Base-by-base conservation (phyloP, 2,888 invertebrate genomes). In the Alviniconcha strummeri region DNA sequence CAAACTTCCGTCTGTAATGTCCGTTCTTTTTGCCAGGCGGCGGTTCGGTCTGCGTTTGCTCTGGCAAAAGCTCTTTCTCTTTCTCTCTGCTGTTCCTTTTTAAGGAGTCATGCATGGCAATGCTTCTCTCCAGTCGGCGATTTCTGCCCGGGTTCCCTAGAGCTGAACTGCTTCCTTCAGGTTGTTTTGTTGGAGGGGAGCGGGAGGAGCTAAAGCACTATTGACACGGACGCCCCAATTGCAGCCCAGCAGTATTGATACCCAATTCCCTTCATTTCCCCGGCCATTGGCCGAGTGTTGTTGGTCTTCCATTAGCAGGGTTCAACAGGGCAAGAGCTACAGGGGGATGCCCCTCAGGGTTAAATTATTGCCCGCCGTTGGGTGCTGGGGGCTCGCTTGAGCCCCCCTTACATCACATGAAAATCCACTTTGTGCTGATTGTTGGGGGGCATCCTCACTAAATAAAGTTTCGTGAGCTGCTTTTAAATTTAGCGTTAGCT, bases 381-480 rank as follows among this genome's bases (percentile, higher is more conserved):
- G 71, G n/a, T 17, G n/a, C 71, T 71, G n/a, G 17, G 7, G 7
- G 19, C 71, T 17, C 71, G 71, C n/a, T 17, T 11, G 19, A 60
- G 9, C 19, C 54, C 19, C 11, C 13, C 4, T 77, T 77, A 8
- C 54, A n/a, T n/a, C 57, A 77, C 77, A 77, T 60, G 77, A 19
- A 77, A 77, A 77, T 76, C 76, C 56, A 77, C 77, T 77, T 77
- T 77, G 60, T 36, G 77, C 60, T 60, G 19, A 57, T 7, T 60
- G 57, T 8, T 56, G 15, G 60, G 11, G 11, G 60, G 60, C 4
- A 60, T 60, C 60, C 60, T 60, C 60, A 60, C 60, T 13, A 60
- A 60, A 60, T 60, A 11, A 60, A 60, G 60, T 60, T 60, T 8
- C 13, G 60, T 60, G 60, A 13, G 60, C 36, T 36, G 36, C 36